phyloP scores from a whole-genome alignment of 2,888 invertebrate species.

The Eupithecia insigniata region DNA sequence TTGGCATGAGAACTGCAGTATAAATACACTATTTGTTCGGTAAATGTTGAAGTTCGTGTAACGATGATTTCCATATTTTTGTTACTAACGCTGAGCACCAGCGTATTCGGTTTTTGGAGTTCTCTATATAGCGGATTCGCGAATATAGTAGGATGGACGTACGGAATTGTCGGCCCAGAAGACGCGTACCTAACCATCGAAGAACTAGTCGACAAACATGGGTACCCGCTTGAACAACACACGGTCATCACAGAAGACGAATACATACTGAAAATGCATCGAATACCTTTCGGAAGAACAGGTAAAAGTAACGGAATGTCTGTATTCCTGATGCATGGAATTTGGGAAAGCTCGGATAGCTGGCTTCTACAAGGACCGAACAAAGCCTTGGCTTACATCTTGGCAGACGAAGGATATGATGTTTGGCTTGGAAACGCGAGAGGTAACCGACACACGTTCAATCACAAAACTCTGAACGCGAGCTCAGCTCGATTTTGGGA shows the following conservation, averaged over 20 bases:
- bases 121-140: constrained; percentile 34
- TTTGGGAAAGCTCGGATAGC: constrained; percentile 79
- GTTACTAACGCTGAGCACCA: constrained; percentile 28
- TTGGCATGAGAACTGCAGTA: constrained; percentile 5
- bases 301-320: constrained; percentile 56
- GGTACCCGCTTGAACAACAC: constrained; percentile 63
- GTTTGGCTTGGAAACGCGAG: constrained; percentile 94
- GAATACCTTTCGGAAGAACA: constrained; percentile 53
- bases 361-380: constrained; percentile 83
- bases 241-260: constrained; percentile 64
- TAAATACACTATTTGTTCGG: constrained; percentile 15
- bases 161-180: constrained; percentile 42
- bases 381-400: constrained; percentile 85
- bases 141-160: constrained; percentile 16
- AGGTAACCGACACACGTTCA: constrained; percentile 85
- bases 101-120: constrained; percentile 40
- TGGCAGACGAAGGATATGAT: constrained; percentile 87
- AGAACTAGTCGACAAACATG: constrained; percentile 57
- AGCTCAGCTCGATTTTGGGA: constrained; percentile 63
- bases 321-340: constrained; percentile 91
- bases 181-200: constrained; percentile 61
- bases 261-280: constrained; percentile 65
- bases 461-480: constrained; percentile 54
- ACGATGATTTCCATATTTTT: constrained; percentile 37
- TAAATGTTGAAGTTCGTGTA: constrained; percentile 16